Base-by-base conservation (phyloP, 2,888 invertebrate species). In the Siphlonurus alternatus region DNA sequence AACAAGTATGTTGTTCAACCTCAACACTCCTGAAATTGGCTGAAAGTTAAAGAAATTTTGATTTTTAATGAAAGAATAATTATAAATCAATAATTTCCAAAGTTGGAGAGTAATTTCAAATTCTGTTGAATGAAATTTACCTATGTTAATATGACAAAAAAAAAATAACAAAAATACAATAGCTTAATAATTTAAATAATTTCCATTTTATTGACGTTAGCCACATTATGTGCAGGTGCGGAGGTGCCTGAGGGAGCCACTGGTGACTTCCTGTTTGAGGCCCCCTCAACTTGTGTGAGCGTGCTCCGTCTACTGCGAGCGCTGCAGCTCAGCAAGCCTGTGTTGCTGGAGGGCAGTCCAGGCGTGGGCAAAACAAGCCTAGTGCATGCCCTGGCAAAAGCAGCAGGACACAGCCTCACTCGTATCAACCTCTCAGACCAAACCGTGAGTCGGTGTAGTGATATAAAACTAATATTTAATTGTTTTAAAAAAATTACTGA, bases 341-440 rank as follows among this genome's bases (percentile, higher is more conserved):
- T 99, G 65, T 80, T 99, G 63, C 76, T 99, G 20, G 99, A 99
- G 79, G 99, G 94, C 1, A 92, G 94, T 70, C 99, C 99, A 2
- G 99, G 99, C 1, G 97, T 98, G 22, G 99, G 99, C 2, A 99
- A 99, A 77, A 98, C 98, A 0, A 95, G 95, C 69, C 80, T 97
- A 64, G 90, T 99, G 1, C 85, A 87, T 63, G 94, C 94, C 24
- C 78, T 99, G 54, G 96, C 97, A 0, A 86, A 84, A 72, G 83
- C 85, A 7, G 85, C 93, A 1, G 90, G 93, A 1, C 85, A 93
- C 74, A 81, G 83, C 71, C 83, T 98, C 38, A 86, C 94, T 18
- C 81, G 99, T 60, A 93, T 99, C 66, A 99, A 99, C 80, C 81
- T 99, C 61, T 98, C 98, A 62, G 99, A 99, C 73, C 99, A 99